Conservation (phyloP, 2,888 invertebrate genomes). For the Nemoura dubitans region DNA sequence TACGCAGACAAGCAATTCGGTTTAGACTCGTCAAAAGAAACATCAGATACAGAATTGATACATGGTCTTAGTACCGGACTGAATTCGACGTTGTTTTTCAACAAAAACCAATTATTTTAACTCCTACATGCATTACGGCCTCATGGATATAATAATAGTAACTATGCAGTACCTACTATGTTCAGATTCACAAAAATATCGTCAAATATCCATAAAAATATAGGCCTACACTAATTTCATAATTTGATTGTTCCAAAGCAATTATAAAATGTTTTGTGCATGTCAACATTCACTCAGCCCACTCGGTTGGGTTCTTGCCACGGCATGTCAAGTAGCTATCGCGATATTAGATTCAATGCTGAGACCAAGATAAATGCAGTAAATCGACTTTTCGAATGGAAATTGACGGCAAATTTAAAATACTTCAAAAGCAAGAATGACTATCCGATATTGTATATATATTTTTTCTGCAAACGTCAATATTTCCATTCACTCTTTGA, state of each 20-base stretch:
- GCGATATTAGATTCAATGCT: not conserved
- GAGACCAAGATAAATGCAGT: not conserved
- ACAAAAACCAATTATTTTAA: not conserved
- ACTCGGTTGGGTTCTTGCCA: not conserved
- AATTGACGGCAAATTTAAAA: not conserved
- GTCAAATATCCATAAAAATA: slow-evolving; percentile 12
- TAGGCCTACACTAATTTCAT: slow-evolving; percentile 7
- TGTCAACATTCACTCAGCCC: not conserved
- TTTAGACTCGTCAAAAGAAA: not conserved
- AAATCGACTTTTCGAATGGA: not conserved
- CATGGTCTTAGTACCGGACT: not conserved
- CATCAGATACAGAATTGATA: not conserved
- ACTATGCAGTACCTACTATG: not conserved
- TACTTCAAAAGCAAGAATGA: not conserved
- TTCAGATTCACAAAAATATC: slow-evolving; percentile 3
- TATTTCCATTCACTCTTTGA: not conserved
- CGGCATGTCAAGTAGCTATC: not conserved
- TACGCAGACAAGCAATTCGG: not conserved
- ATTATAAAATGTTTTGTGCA: slow-evolving; percentile 12
- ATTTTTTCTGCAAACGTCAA: not conserved
- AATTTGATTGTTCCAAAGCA: slow-evolving; percentile 12
- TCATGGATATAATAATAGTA: slow-evolving; percentile 12
- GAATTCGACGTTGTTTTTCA: not conserved
- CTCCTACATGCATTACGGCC: not conserved
- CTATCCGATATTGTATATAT: not conserved